phyloP scores from a whole-genome alignment of 2,888 invertebrate species.

The Drosophila mulleri region DNA sequence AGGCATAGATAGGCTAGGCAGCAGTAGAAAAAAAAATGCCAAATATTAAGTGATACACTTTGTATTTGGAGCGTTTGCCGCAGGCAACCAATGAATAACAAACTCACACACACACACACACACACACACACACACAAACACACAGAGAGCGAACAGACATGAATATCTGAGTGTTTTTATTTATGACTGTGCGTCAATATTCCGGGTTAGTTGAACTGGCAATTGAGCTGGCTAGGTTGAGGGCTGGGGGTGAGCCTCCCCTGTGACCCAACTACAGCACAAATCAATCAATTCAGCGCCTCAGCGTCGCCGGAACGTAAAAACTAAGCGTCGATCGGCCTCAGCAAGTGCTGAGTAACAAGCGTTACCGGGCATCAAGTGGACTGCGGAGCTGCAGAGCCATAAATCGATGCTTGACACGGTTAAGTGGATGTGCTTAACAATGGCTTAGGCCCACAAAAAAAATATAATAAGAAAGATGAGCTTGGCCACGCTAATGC shows the following conservation, averaged over 20 bases:
- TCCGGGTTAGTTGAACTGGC: conserved; percentile 19
- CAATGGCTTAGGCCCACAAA: conserved; percentile 52
- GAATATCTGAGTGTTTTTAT: conserved; percentile 78
- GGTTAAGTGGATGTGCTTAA: conserved; percentile 74
- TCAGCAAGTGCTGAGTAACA: conserved; percentile 44
- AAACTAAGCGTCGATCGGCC: conserved; percentile 46
- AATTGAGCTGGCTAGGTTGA: not conserved
- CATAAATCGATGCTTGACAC: conserved; percentile 71
- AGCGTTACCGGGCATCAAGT: conserved; percentile 17
- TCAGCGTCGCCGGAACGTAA: conserved; percentile 11
- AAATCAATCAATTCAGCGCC: conserved; percentile 71
- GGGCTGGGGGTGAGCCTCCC: not conserved
- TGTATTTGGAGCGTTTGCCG: conserved; percentile 64
- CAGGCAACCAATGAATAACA: conserved; percentile 67
- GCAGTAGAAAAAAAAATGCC: conserved; percentile 22
- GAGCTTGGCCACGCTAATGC: conserved; percentile 14
- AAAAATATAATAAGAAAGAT: not conserved
- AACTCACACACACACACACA: conserved; percentile 4
- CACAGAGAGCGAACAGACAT: conserved; percentile 36
- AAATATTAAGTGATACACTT: conserved; percentile 76
- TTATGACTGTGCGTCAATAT: conserved; percentile 73
- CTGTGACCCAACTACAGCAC: conserved; percentile 58
- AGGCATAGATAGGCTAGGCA: not conserved
- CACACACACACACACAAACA: not conserved
- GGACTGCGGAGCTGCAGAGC: conserved; percentile 22